Evolutionary conservation across 2,113 vertebrate genomes (phyloP).

Genomic region (Prionailurus bengalensis): DNA sequence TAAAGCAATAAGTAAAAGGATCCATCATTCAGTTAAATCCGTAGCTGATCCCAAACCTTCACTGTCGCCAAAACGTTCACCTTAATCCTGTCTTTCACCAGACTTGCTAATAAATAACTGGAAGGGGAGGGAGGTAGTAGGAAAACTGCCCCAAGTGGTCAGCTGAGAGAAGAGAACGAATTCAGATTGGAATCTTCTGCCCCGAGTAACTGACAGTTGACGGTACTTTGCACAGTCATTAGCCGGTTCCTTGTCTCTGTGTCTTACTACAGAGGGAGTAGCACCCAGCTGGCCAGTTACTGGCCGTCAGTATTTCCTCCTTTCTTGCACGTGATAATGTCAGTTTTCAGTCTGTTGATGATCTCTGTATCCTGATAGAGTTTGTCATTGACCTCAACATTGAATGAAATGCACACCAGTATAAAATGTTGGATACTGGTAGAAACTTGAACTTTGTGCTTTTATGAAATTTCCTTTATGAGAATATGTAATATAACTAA

Average conservation of each 20-base stretch:
- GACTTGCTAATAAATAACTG: slow-evolving; percentile 39
- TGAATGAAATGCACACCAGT: slow-evolving; percentile 62
- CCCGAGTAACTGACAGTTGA: slow-evolving; percentile 55
- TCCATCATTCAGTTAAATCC: slow-evolving; percentile 58
- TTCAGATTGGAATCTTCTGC: slow-evolving; percentile 43
- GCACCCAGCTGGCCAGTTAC: slow-evolving; percentile 60
- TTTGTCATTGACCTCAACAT: slow-evolving; percentile 51
- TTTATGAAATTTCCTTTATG: slow-evolving; percentile 66
- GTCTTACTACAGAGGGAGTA: slow-evolving; percentile 66
- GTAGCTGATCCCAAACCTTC: slow-evolving; percentile 55
- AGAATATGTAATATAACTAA: slow-evolving; percentile 69
- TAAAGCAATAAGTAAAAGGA: slow-evolving; percentile 61
- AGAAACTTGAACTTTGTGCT: slow-evolving; percentile 70
- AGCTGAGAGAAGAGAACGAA: not conserved
- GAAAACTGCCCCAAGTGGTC: slow-evolving; percentile 39
- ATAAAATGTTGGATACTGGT: slow-evolving; percentile 44
- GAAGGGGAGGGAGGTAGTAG: slow-evolving; percentile 14
- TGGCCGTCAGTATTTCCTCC: slow-evolving; percentile 66
- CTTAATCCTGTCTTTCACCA: slow-evolving; percentile 38
- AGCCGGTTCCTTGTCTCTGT: slow-evolving; percentile 70
- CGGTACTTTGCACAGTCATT: slow-evolving; percentile 80
- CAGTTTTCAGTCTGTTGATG: slow-evolving; percentile 53
- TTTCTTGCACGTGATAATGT: slow-evolving; percentile 56
- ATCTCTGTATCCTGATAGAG: slow-evolving; percentile 51
- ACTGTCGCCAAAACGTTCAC: slow-evolving; percentile 42